Evolutionary conservation across 2,113 vertebrate genomes (phyloP).

Genomic region (Phasianus colchicus): DNA sequence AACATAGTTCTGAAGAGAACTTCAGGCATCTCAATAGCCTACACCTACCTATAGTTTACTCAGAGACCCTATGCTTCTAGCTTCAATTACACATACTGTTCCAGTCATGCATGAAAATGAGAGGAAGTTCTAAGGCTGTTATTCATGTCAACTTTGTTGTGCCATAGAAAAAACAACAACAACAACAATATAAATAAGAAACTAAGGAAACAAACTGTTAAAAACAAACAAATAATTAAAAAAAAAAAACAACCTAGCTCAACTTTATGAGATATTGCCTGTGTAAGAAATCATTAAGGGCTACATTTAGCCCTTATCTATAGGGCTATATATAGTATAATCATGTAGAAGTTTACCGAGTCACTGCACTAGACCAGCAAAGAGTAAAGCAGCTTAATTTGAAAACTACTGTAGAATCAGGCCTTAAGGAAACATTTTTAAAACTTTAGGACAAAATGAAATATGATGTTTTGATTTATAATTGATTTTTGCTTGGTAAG

Average conservation of each 20-base stretch:
- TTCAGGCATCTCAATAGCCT: background rate
- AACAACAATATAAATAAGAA: accelerated
- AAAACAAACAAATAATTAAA: too few relatives aligned
- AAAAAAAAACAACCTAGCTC: background rate
- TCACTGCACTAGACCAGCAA: background rate
- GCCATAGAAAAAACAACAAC: background rate
- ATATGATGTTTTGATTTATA: conserved; percentile 21
- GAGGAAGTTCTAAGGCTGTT: background rate
- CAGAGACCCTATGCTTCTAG: background rate
- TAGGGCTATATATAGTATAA: too few relatives aligned
- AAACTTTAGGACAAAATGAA: background rate
- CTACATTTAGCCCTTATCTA: background rate
- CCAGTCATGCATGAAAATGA: background rate
- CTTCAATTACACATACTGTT: background rate
- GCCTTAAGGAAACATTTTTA: background rate
- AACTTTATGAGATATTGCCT: background rate
- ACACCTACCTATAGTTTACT: background rate
- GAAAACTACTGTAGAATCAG: background rate
- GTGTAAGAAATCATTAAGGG: background rate
- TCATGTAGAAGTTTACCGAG: background rate
- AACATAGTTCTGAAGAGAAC: background rate
- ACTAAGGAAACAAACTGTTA: accelerated
- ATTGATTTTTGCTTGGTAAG: background rate
- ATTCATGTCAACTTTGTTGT: background rate
- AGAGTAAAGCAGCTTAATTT: background rate